Percentiles rank a stretch among this genome's conserved stretches.
Conservation (phyloP, 92 coral and sea anemone species). For the Palythoa grandis region DNA sequence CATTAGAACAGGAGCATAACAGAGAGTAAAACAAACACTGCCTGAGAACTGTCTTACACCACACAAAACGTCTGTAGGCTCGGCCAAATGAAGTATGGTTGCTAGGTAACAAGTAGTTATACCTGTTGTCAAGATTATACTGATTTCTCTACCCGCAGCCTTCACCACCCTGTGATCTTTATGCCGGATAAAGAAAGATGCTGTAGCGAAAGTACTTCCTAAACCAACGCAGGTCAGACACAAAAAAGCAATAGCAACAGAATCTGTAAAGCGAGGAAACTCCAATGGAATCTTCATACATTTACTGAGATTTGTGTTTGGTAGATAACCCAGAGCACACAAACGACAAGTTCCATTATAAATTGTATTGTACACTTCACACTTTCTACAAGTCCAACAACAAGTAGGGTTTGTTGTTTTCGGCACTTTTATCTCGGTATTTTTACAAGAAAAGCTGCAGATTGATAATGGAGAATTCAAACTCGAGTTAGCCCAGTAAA, state of each 20-base stretch:
- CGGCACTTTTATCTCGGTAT: slow-evolving; percentile 60
- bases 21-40: slow-evolving; percentile 76
- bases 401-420: slow-evolving; percentile 66
- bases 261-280: slow-evolving; percentile 60
- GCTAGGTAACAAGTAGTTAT: slow-evolving; percentile 73
- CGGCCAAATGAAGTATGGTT: slow-evolving; percentile 56
- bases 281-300: slow-evolving; percentile 68
- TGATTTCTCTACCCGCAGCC: slow-evolving; percentile 92
- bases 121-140: slow-evolving; percentile 73
- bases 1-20: slow-evolving; percentile 94
- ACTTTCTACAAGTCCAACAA: slow-evolving; percentile 86
- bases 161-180: slow-evolving; percentile 78
- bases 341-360: slow-evolving; percentile 79
- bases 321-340: slow-evolving; percentile 76
- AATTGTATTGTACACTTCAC: slow-evolving; percentile 60
- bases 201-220: slow-evolving; percentile 60
- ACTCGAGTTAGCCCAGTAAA: slow-evolving; percentile 67
- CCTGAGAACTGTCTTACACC: slow-evolving; percentile 65
- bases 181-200: slow-evolving; percentile 58
- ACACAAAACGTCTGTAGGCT: slow-evolving; percentile 72
- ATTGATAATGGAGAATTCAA: slow-evolving; percentile 59
- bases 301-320: slow-evolving; percentile 59
- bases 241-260: slow-evolving; percentile 46
- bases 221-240: slow-evolving; percentile 58
- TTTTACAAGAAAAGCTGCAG: slow-evolving; percentile 68